phyloP scores from a whole-genome alignment of 2,888 invertebrate species.

The Pseudococcus viburni region DNA sequence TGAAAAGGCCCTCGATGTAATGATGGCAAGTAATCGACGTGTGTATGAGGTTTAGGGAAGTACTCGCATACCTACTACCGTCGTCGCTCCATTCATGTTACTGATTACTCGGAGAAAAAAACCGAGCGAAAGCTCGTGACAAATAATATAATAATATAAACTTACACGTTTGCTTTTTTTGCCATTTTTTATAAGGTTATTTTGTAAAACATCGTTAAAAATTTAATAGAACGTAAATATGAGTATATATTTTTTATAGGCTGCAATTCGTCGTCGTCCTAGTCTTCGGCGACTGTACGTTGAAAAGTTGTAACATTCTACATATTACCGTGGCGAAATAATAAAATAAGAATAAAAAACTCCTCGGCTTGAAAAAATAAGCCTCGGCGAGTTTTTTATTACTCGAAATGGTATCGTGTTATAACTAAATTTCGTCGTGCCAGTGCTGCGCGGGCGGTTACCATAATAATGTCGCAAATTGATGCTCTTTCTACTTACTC shows the following conservation, averaged over 20 bases:
- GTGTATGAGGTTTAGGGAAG: too few relatives aligned
- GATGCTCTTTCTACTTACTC: not conserved
- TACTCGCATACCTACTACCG: too few relatives aligned
- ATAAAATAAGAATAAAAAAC: not conserved
- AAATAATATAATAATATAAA: not conserved
- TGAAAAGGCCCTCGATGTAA: too few relatives aligned
- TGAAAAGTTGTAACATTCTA: too few relatives aligned
- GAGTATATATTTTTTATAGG: not conserved
- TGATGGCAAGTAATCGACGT: too few relatives aligned
- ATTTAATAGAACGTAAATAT: not conserved
- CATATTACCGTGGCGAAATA: not conserved
- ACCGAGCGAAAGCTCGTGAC: too few relatives aligned
- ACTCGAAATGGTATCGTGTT: not conserved
- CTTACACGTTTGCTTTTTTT: not conserved
- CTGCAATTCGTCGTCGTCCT: not conserved
- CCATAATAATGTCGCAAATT: not conserved
- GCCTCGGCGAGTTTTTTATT: not conserved
- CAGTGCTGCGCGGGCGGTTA: not conserved
- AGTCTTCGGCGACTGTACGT: not conserved
- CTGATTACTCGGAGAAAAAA: too few relatives aligned
- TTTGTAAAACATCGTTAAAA: not conserved
- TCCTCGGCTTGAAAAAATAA: not conserved
- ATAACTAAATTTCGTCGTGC: not conserved
- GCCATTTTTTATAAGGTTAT: not conserved
- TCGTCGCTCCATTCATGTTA: too few relatives aligned